Base-by-base conservation (phyloP, 2,888 invertebrate genomes). In the Heliconius charithonia region DNA sequence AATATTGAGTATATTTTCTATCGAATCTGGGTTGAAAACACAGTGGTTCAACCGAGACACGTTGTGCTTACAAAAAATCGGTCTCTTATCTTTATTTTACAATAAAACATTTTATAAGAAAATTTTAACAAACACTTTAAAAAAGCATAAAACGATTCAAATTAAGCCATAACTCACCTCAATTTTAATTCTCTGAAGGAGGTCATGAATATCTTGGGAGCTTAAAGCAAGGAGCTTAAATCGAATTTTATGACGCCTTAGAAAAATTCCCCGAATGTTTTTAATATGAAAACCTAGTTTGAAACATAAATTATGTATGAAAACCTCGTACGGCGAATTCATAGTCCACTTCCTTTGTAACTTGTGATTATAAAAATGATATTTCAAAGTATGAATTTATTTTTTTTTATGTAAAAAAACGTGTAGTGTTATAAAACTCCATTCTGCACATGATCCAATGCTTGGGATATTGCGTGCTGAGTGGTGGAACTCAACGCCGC, bases 241-340 rank as follows among this genome's bases (percentile, higher is more conserved):
- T 69, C 76, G 76, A 76, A 76, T 76, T 69, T 37, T 59, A 70
- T 69, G 69, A 76, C 77, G 73, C 29, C 81, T 81, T 79, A 73
- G 82, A 83, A 85, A 79, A 81, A 84, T 84, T 85, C 84, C 85
- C 85, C 81, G 79, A 85, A 86, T 84, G 81, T 87, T 86, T 86
- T 85, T 86, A 87, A 86, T 88, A 87, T 84, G 84, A 82, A 79
- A 82, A 79, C 86, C 83, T 85, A 85, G 75, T 83, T 85, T 80
- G 82, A 81, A 73, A 82, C 83, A 86, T 87, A 86, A 88, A 86
- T 87, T 88, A 85, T 80, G 76, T 77, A 78, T 78, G 77, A 78
- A 74, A 76, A 63, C 77, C 66, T 65, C 77, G 45, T 32, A 41
- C 51, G 67, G 71, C 51, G 78, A 78, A 79, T 81, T 79, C 81